A percentile compares a stretch with the other conserved stretches of the same genome.
Evolutionary conservation across 2,113 vertebrate genomes (phyloP).

Genomic region (Ceyx melanurus): DNA sequence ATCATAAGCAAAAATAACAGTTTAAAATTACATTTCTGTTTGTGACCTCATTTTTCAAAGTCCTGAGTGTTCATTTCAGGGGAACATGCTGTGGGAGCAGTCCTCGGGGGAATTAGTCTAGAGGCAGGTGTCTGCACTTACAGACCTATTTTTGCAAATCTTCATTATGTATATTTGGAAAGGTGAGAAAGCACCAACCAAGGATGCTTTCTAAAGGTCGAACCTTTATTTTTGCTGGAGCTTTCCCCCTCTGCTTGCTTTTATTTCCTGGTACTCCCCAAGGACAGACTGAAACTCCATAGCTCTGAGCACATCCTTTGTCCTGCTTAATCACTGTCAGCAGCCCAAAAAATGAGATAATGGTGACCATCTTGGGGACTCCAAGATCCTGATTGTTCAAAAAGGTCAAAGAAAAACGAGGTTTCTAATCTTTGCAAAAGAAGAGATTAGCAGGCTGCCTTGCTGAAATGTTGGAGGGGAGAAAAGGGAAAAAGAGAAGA

Average conservation of each 20-base stretch:
- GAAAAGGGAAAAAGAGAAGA: neutral
- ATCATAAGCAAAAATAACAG: slow-evolving; percentile 9
- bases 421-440: slow-evolving; percentile 42
- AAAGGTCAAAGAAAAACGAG: slow-evolving; percentile 60
- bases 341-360: slow-evolving; percentile 54
- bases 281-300: neutral
- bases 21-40: neutral
- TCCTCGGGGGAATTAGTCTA: neutral
- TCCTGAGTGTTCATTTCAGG: neutral
- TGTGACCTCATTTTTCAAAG: slow-evolving; percentile 5
- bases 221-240: slow-evolving; percentile 24
- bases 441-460: slow-evolving; percentile 50
- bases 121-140: neutral
- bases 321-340: slow-evolving; percentile 47
- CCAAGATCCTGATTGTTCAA: slow-evolving; percentile 47
- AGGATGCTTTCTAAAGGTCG: slow-evolving; percentile 40
- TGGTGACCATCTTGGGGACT: slow-evolving; percentile 22
- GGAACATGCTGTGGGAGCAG: neutral
- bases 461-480: neutral
- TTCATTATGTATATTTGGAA: slow-evolving; percentile 37
- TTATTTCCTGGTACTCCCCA: slow-evolving; percentile 32
- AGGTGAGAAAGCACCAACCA: neutral
- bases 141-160: slow-evolving; percentile 21
- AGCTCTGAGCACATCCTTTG: slow-evolving; percentile 32
- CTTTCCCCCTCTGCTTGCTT: slow-evolving; percentile 17